A percentile compares a stretch with the other conserved stretches of the same genome.
Conservation (phyloP, 35 echinoderm and acorn worm species). For the Lytechinus pictus region DNA sequence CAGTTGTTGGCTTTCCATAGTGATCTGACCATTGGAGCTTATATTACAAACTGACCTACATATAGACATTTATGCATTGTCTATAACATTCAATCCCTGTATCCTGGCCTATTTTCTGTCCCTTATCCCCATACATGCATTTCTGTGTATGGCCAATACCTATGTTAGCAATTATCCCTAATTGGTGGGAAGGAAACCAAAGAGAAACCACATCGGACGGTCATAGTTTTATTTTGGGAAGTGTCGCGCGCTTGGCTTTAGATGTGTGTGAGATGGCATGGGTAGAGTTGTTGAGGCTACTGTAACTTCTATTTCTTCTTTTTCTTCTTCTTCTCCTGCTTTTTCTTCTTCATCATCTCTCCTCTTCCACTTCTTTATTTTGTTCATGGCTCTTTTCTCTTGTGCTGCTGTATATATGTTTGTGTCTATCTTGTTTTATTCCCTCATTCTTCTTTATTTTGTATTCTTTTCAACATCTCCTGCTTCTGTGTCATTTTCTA, state of each 20-base stretch:
- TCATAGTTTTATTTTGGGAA: constrained; percentile 20
- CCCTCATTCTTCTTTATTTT: too few species aligned
- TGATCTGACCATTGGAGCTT: too few species aligned
- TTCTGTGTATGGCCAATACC: not conserved
- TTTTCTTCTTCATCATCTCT: too few species aligned
- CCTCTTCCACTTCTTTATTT: too few species aligned
- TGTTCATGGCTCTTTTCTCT: too few species aligned
- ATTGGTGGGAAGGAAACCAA: not conserved
- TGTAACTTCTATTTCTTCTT: too few species aligned
- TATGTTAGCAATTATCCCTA: not conserved
- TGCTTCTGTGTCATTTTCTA: too few species aligned
- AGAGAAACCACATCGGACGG: not conserved
- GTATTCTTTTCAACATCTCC: too few species aligned
- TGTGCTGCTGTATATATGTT: too few species aligned
- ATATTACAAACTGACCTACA: not conserved
- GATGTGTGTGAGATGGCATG: not conserved
- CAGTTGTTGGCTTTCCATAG: too few species aligned
- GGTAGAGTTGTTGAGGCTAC: not conserved
- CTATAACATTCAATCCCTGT: not conserved
- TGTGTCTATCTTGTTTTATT: too few species aligned
- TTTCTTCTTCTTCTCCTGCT: too few species aligned
- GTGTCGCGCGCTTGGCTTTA: not conserved
- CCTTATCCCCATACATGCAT: not conserved
- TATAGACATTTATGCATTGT: not conserved
- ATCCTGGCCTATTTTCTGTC: not conserved